A percentile compares a stretch with the other conserved stretches of the same genome.
Conservation (phyloP, 2,888 invertebrate genomes). For the Ceraclea dissimilis region DNA sequence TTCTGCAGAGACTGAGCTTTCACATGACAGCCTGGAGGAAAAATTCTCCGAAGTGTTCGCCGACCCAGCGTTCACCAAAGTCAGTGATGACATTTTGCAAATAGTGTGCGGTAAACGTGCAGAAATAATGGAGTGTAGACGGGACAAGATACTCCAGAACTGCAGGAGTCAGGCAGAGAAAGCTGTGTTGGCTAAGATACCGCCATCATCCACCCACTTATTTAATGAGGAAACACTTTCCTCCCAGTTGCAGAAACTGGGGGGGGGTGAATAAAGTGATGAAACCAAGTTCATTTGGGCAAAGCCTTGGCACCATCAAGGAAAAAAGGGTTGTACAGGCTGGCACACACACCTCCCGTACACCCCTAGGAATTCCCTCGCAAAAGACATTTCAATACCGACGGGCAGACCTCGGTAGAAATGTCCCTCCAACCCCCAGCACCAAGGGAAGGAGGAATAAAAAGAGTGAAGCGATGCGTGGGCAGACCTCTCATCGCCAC, state of each 20-base stretch:
- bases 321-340: not conserved
- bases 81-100: not conserved
- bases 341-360: not conserved
- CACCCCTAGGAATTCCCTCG: not conserved
- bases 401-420: not conserved
- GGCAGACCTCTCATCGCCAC: not conserved
- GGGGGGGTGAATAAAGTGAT: not conserved
- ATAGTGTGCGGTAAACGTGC: not conserved
- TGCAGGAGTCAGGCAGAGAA: not conserved
- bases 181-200: not conserved
- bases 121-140: not conserved
- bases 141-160: not conserved
- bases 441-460: not conserved
- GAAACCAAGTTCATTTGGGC: not conserved
- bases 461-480: not conserved
- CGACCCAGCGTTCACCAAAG: not conserved
- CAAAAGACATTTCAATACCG: not conserved
- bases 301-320: too few species aligned
- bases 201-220: not conserved
- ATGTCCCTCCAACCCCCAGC: not conserved
- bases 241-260: not conserved
- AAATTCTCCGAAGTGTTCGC: not conserved
- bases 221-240: not conserved
- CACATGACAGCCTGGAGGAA: not conserved
- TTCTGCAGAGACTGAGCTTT: not conserved